Percentiles rank a stretch among this genome's conserved stretches.
These are phyloP conservation scores for Leptopilina myrica DNA, from an alignment of 2,888 invertebrate species.

Conservation along the genomic window DNA sequence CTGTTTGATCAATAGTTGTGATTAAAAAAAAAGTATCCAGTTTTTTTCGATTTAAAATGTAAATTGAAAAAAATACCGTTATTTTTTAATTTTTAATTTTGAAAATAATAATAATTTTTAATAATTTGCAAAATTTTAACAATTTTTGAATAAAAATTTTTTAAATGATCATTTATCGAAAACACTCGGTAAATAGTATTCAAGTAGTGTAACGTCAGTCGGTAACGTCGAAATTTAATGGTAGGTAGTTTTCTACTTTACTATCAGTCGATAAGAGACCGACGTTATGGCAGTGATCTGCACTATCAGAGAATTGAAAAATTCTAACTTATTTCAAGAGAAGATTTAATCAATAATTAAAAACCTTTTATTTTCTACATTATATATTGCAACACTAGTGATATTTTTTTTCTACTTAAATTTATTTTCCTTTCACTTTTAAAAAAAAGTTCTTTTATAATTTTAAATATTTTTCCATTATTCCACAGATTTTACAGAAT, in stretches of 20 bases:
- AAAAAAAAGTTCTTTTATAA: too few relatives aligned
- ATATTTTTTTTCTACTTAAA: too few relatives aligned
- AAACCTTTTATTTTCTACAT: too few relatives aligned
- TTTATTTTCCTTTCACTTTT: too few relatives aligned
- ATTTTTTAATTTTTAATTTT: background rate
- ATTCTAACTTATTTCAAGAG: too few relatives aligned
- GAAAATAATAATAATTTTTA: too few relatives aligned
- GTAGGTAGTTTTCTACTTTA: background rate
- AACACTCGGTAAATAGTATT: background rate
- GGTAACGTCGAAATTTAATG: background rate
- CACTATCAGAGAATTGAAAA: background rate
- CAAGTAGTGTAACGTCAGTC: background rate
- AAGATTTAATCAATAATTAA: too few relatives aligned
- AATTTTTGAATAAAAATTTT: background rate
- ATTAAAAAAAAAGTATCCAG: background rate
- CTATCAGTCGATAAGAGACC: background rate
- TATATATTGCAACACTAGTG: too few relatives aligned
- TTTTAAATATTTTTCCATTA: too few relatives aligned
- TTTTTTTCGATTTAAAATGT: background rate
- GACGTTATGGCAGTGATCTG: background rate
- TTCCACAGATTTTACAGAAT: too few relatives aligned
- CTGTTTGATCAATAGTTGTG: constrained; percentile 5
- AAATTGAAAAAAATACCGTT: background rate
- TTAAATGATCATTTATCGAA: background rate
- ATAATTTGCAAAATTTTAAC: background rate